Base-by-base conservation (phyloP, 2,797 vertebrate genomes). In the Anabas testudineus region DNA sequence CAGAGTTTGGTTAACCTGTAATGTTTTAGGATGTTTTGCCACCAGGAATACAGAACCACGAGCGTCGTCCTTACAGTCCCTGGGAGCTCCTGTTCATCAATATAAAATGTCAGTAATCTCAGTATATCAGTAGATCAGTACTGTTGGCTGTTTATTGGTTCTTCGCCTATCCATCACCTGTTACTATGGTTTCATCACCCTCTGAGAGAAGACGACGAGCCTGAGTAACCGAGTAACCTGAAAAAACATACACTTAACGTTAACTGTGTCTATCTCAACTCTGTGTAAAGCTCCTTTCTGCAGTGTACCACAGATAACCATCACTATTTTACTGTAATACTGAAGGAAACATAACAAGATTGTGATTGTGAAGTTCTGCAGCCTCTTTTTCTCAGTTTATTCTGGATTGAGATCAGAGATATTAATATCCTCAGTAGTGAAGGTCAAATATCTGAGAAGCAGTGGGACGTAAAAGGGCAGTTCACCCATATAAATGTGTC, bases 171-270 rank as follows among this genome's bases (percentile, higher is more conserved):
- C 3, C 5, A 3, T 84, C 49, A 92, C 91, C 91, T 0, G 95
- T 92, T 81, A 98, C 93, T 24, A 98, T 56, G 1, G 96, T 98
- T 84, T 94, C 91, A 1, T 84, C 37, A 0, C 85, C 71, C 51
- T 51, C 58, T 45, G 92, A 94, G 48, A 97, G 91, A 45, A 98
- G 61, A 2, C 71, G 84, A 0, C n/a, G 88, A 66, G 92, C 93
- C 77, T 95, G 93, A 59, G 92, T 90, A 1, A 95, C 84, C 0
- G 96, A 92, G 70, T 99, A 98, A 32, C 97, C 97, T 99, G 76
- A 13, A 64, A 2, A 47, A 28, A 82, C 26, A 58, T 72, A 64
- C 15, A 73, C 47, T 2, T 18, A 2, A n/a, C 8, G 41, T n/a
- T 2, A 41, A 14, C 36, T 13, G 12, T 37, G 10, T n/a, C n/a